These are phyloP conservation scores for Tolmerus cingulatus DNA, from an alignment of 2,888 invertebrate species.

Conservation along the genomic window DNA sequence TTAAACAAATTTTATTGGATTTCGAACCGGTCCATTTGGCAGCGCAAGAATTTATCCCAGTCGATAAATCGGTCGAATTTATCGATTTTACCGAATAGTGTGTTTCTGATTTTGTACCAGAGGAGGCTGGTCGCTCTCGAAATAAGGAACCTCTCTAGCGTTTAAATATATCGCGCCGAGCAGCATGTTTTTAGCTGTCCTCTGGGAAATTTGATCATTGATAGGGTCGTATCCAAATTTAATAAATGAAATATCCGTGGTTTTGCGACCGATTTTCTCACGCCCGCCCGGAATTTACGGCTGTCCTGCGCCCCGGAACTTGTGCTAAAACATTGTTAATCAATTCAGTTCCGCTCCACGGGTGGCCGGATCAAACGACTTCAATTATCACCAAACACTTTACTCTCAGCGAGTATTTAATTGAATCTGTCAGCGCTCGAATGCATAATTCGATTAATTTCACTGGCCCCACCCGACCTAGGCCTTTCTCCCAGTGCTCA, in stretches of 20 bases:
- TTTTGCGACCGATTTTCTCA: not conserved
- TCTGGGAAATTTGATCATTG: slow-evolving; percentile 28
- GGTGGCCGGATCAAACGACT: slow-evolving; percentile 25
- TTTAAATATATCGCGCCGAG: not conserved
- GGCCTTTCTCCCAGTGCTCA: not conserved
- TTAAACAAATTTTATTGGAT: not conserved
- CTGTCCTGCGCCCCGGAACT: not conserved
- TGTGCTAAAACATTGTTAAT: slow-evolving; percentile 34
- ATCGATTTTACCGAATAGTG: slow-evolving; percentile 6
- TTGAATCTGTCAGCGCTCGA: slow-evolving; percentile 31
- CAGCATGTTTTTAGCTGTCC: not conserved
- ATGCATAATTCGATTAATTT: slow-evolving; percentile 33
- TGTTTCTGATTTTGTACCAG: slow-evolving; percentile 10
- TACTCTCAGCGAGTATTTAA: slow-evolving; percentile 21
- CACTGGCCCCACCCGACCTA: not conserved
- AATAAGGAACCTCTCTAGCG: not conserved
- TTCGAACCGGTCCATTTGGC: not conserved
- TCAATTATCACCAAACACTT: slow-evolving; percentile 25
- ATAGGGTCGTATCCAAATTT: slow-evolving; percentile 21
- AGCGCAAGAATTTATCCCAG: not conserved
- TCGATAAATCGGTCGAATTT: slow-evolving; percentile 23
- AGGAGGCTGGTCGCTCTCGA: not conserved
- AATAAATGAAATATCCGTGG: slow-evolving; percentile 16
- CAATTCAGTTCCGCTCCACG: slow-evolving; percentile 1
- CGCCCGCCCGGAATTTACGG: not conserved